These are phyloP conservation scores for Barbus barbus DNA, from an alignment of 2,113 vertebrate genomes.

Conservation along the genomic window DNA sequence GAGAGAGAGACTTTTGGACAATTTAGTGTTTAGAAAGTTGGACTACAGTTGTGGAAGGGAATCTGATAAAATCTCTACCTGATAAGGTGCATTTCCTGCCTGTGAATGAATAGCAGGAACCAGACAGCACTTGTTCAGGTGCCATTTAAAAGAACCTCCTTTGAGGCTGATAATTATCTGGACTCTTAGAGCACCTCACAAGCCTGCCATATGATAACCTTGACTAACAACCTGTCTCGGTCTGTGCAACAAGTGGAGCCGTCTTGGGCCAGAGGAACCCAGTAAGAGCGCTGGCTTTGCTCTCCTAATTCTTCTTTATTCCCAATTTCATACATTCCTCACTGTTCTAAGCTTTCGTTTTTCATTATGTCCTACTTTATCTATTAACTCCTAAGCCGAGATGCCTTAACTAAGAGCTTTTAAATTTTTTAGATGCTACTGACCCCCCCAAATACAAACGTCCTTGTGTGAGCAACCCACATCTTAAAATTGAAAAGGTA, in stretches of 20 bases:
- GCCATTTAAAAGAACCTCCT: slow-evolving; percentile 5
- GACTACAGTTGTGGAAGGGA: background rate
- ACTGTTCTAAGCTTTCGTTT: slow-evolving; percentile 10
- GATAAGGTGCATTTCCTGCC: slow-evolving; percentile 24
- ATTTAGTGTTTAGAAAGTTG: background rate
- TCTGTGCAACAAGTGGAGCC: slow-evolving; percentile 8
- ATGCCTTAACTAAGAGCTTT: background rate
- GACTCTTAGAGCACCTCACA: slow-evolving; percentile 33
- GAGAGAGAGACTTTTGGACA: background rate
- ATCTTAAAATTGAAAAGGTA: no score
- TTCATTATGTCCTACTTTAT: slow-evolving; percentile 18
- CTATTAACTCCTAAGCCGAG: background rate
- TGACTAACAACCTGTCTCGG: slow-evolving; percentile 3
- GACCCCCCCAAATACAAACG: background rate
- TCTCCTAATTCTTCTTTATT: slow-evolving; percentile 7
- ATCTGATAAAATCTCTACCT: slow-evolving; percentile 4
- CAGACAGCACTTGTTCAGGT: background rate
- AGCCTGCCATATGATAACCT: slow-evolving; percentile 41
- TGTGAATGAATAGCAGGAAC: slow-evolving; percentile 4
- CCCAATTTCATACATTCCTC: slow-evolving; percentile 3
- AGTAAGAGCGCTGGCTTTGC: background rate
- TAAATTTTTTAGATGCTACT: background rate
- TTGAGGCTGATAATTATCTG: slow-evolving; percentile 62
- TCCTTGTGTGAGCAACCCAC: no score
- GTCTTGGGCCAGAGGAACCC: background rate